Conservation (phyloP, 35 echinoderm and acorn worm genomes). For the Strongylocentrotus purpuratus region DNA sequence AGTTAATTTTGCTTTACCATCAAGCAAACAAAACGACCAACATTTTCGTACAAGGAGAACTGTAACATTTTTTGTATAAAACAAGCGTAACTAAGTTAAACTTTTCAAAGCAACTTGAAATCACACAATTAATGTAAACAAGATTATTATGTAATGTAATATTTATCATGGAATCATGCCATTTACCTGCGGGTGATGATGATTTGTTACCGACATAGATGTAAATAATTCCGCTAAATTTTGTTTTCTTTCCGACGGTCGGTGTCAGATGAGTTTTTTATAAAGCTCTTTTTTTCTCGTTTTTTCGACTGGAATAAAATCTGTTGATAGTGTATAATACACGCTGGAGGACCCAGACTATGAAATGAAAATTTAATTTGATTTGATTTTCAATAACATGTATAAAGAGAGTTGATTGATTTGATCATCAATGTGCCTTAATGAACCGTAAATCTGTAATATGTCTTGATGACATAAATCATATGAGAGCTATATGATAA, state of each 20-base stretch:
- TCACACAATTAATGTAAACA: background rate
- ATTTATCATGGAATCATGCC: conserved; percentile 6
- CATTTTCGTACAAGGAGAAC: background rate
- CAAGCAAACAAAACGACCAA: background rate
- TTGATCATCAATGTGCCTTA: background rate
- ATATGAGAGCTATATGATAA: background rate
- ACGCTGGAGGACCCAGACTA: background rate
- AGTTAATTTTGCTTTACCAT: background rate
- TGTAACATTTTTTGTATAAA: background rate
- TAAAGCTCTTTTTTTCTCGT: background rate
- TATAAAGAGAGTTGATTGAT: background rate
- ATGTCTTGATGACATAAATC: background rate
- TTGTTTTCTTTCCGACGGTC: conserved; percentile 3
- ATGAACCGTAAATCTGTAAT: background rate
- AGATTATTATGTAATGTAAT: background rate
- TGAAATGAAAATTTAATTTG: background rate
- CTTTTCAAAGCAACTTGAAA: background rate
- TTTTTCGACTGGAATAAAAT: conserved; percentile 31
- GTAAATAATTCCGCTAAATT: background rate
- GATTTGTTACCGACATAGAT: conserved; percentile 15
- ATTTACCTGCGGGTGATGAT: background rate
- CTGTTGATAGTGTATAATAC: conserved; percentile 18
- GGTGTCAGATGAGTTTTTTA: conserved; percentile 22
- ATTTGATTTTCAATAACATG: background rate
- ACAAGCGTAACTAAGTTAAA: conserved; percentile 23